These are phyloP conservation scores for Botrylloides violaceus DNA, from an alignment of 23 tunicate genomes.

Conservation along the genomic window DNA sequence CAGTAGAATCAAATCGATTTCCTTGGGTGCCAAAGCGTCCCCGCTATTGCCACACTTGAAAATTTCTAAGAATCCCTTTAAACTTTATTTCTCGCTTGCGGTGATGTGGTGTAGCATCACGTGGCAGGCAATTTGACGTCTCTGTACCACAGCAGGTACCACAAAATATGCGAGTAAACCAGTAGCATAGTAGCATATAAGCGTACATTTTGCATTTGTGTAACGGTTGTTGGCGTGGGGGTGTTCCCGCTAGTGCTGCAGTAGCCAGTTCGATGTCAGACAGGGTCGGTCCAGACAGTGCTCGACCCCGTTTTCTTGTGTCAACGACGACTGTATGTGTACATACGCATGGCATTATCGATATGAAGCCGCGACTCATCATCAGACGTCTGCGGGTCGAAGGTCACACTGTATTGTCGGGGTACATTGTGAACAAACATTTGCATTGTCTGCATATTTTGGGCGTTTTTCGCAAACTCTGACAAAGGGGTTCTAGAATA, in stretches of 20 bases:
- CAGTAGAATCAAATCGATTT: too few species aligned
- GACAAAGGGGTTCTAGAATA: not conserved
- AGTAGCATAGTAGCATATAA: too few species aligned
- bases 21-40: too few species aligned
- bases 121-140: too few species aligned
- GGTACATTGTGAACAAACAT: conserved; percentile 1
- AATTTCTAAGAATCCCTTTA: too few species aligned
- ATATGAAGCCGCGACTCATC: not conserved
- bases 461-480: not conserved
- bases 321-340: not conserved
- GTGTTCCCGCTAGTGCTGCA: not conserved
- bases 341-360: not conserved
- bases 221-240: too few species aligned
- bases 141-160: too few species aligned
- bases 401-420: not conserved
- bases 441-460: not conserved
- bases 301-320: conserved; percentile 2
- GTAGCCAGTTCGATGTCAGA: not conserved
- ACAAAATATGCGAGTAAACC: too few species aligned
- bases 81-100: too few species aligned
- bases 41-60: too few species aligned
- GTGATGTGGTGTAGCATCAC: too few species aligned
- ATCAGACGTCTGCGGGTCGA: not conserved
- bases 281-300: conserved; percentile 5
- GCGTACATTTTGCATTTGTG: too few species aligned